These are phyloP conservation scores for Rafetus swinhoei DNA, from an alignment of 2,113 vertebrate genomes.

Conservation along the genomic window DNA sequence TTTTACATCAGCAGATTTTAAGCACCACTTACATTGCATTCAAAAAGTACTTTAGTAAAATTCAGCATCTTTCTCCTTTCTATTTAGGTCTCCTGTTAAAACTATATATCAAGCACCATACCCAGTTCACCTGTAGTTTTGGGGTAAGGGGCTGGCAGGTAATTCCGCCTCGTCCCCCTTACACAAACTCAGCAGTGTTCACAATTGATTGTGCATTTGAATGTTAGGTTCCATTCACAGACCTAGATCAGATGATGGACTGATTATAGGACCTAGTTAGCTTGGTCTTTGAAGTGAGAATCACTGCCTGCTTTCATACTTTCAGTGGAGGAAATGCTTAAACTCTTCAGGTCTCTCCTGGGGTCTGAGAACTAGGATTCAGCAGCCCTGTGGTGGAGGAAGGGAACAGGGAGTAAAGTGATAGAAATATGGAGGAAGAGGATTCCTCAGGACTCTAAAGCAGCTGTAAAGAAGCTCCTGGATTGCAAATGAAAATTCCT, in stretches of 20 bases:
- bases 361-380: neutral
- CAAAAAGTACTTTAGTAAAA: neutral
- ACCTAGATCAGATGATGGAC: neutral
- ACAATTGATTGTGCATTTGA: neutral
- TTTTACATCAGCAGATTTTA: neutral
- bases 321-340: neutral
- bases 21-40: neutral
- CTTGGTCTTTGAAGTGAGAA: neutral
- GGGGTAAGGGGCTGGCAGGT: neutral
- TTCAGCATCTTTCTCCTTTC: neutral
- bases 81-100: too few relatives aligned
- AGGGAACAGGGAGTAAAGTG: neutral
- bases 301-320: neutral
- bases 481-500: neutral
- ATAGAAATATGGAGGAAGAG: neutral
- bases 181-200: neutral
- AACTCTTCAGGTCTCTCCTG: neutral
- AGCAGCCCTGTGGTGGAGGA: neutral
- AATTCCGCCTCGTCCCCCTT: too few relatives aligned
- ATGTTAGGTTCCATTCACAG: neutral
- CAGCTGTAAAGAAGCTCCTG: neutral
- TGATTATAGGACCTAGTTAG: neutral
- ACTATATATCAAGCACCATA: too few relatives aligned
- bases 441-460: neutral
- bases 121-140: too few relatives aligned